Base-by-base conservation (phyloP, 1,140 invertebrate species). In the Leptinotarsa undecemlineata region DNA sequence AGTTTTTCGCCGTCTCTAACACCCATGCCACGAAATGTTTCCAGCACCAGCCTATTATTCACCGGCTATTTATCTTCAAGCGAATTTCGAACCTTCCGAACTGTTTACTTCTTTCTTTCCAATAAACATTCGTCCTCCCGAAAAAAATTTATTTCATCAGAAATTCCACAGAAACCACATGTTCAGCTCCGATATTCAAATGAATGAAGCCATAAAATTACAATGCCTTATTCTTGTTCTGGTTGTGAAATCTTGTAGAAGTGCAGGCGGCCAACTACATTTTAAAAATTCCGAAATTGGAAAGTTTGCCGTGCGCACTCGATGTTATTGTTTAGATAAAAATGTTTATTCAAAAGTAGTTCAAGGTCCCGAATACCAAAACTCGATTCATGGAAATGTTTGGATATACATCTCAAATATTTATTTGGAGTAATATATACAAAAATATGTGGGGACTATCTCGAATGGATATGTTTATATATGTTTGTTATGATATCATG, bases 181-280 rank as follows among this genome's bases (percentile, higher is more conserved):
- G 33, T 42, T 42, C 33, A 8, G 33, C 33, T 42, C 33, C 33
- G 8, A 42, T 42, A 42, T 42, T 42, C 8, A 57, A 57, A 57
- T 17, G 15, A 57, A 57, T 17, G 15, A 57, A 17, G 51, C n/a
- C 51, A 19, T 57, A 57, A 57, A 19, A 57, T 57, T 15, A 57
- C 51, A 57, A 57, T 57, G 51, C 51, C n/a, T 57, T 57, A 57
- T 57, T 5, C 51, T 57, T 57, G 51, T 57, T 57, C 51, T 42
- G 51, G 51, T 57, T 19, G 17, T 57, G 51, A 57, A 57, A 57
- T 19, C 51, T 19, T 15, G 14, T 57, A 19, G 51, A 15, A 57
- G 4, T 57, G 17, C 17, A 57, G 51, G 15, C 51, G 51, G 51
- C 51, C n/a, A 17, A 57, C n/a, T 57, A 17, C 51, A 57, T 57